These are phyloP conservation scores for Muntiacus reevesi DNA, from an alignment of 2,113 vertebrate genomes.

Conservation along the genomic window DNA sequence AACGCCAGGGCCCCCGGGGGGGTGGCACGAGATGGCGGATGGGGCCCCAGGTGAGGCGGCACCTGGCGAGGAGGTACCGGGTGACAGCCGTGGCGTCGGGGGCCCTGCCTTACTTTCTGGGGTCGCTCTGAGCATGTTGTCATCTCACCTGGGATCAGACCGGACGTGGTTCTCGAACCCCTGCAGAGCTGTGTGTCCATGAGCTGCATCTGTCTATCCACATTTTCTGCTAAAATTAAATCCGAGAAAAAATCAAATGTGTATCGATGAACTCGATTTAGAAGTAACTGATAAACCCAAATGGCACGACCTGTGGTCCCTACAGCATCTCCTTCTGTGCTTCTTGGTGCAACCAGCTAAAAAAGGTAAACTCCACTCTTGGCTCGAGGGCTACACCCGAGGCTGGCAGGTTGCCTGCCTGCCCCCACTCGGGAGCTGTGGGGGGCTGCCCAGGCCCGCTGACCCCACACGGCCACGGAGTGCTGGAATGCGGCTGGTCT, in stretches of 20 bases:
- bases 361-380: background rate
- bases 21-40: fast-evolving
- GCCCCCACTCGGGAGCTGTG: fast-evolving
- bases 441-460: background rate
- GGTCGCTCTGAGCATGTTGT: background rate
- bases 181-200: background rate
- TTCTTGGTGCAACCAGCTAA: background rate
- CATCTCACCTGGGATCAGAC: background rate
- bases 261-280: no score
- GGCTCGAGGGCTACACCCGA: fast-evolving
- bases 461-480: fast-evolving
- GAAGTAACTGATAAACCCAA: background rate
- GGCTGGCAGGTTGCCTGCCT: background rate
- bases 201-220: background rate
- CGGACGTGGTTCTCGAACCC: background rate
- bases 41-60: no score
- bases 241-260: background rate
- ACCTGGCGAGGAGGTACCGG: fast-evolving
- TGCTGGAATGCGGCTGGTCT: fast-evolving
- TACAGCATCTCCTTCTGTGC: fast-evolving
- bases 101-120: background rate
- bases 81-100: background rate
- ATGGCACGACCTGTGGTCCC: fast-evolving
- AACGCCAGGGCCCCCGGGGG: fast-evolving
- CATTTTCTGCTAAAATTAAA: background rate